Percentiles rank a stretch among this genome's conserved stretches.
Conservation (phyloP, 2,888 invertebrate species). For the Tetragnatha montana region DNA sequence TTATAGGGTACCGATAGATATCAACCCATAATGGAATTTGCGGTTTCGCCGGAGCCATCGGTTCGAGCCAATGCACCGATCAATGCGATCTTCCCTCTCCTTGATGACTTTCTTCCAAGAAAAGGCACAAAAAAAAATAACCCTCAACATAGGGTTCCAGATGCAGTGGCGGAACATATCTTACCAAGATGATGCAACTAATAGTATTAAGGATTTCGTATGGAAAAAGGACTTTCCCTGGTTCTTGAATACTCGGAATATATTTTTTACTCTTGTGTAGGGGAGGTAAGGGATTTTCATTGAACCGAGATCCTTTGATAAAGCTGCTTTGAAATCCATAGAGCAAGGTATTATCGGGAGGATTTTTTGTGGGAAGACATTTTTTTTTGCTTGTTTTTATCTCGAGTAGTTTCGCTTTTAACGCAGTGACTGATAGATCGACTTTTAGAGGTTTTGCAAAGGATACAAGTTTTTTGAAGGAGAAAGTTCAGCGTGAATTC, state of each 20-base stretch:
- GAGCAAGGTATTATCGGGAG: neutral
- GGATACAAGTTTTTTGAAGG: neutral
- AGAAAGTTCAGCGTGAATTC: too few relatives aligned
- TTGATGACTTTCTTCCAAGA: constrained; percentile 22
- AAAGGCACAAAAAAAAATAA: constrained; percentile 12
- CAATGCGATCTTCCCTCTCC: constrained; percentile 27
- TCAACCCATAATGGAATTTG: constrained; percentile 32
- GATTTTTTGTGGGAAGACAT: neutral
- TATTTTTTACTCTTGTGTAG: neutral
- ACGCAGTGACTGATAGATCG: neutral
- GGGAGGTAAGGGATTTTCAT: neutral
- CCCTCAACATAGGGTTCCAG: neutral
- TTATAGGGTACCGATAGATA: constrained; percentile 41
- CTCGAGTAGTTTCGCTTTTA: neutral
- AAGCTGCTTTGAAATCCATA: neutral
- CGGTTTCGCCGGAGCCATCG: constrained; percentile 5
- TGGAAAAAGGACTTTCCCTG: neutral
- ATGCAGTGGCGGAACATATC: neutral
- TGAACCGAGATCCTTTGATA: neutral
- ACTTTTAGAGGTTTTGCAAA: neutral
- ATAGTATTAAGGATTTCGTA: neutral
- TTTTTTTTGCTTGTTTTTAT: neutral
- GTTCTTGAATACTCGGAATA: neutral
- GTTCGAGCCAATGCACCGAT: constrained; percentile 35
- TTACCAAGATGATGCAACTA: neutral